Evolutionary conservation across 2,888 invertebrate species (phyloP).

Genomic region (Thera obeliscata): DNA sequence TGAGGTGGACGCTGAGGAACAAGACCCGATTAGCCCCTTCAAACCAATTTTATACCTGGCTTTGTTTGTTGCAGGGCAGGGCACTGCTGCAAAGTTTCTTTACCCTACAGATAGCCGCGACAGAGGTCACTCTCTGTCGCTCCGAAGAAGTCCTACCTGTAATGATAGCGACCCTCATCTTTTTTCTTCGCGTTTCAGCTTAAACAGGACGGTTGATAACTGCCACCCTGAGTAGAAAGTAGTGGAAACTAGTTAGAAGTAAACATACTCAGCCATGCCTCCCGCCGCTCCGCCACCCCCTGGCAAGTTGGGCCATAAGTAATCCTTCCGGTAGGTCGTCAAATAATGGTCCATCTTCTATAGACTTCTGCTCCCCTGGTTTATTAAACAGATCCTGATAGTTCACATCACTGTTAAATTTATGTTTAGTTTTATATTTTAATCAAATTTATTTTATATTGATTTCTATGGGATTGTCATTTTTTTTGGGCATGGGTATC

Average conservation of each 20-base stretch:
- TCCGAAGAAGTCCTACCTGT: no score
- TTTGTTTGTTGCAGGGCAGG: no score
- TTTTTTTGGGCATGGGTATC: conserved; percentile 11
- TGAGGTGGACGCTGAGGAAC: no score
- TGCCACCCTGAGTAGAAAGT: no score
- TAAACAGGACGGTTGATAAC: no score
- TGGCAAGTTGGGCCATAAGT: conserved; percentile 84
- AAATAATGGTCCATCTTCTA: conserved; percentile 84
- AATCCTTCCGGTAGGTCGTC: conserved; percentile 86
- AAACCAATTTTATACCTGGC: no score
- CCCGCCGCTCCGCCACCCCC: conserved; percentile 46
- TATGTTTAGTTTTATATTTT: conserved; percentile 9
- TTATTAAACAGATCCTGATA: conserved; percentile 38
- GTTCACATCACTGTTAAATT: conserved; percentile 38
- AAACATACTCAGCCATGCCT: conserved; percentile 30
- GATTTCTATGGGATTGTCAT: conserved; percentile 23
- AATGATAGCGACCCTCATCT: no score
- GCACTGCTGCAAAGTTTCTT: no score
- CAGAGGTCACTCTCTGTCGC: no score
- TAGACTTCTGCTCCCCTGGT: conserved; percentile 36
- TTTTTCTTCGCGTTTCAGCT: no score
- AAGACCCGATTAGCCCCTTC: no score
- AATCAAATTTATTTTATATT: not conserved
- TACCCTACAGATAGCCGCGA: no score
- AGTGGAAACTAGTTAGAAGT: not conserved